Evolutionary conservation across 1,140 invertebrate genomes (phyloP), one percentile per base, ranked within the genome.

Genomic region (Hirudo medicinalis): DNA sequence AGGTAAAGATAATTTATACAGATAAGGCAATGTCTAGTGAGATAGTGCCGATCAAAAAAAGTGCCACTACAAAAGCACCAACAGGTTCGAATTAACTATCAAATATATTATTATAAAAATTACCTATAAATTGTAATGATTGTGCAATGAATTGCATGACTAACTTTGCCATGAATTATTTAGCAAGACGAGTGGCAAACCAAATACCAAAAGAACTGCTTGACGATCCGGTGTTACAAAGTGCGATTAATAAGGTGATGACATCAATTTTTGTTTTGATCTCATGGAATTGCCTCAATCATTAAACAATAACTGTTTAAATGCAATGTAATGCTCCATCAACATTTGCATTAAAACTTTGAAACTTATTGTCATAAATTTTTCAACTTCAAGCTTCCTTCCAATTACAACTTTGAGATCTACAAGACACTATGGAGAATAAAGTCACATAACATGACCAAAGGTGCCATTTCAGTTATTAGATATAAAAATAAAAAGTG

Each of bases 391-490:
- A 71, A 79, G 77, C 83, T 99, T 67, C 96, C 97, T 13, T 79
- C 85, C 20, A 99, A 99, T 85, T 99, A 99, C 79, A 97, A 97
- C 83, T 99, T 99, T 84, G 97, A 99, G 87, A 88, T 99, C 76
- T 90, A 90, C 60, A 99, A 99, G 82, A 97, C 95, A 0, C 89
- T 99, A 80, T 99, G 95, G 95, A 87, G 92, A 78, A 94, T 98
- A 74, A 84, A 86, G 74, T 88, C 90, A 79, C 83, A 87, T 29
- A 86, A 88, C 74, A 87, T 90, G 0, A 94, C 91, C 82, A 86
- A 78, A 76, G 82, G 82, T 83, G 71, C 55, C n/a, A 43, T 67
- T 70, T 15, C 53, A 22, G 67, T 15, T 49, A 49, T 11, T 49
- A 17, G 43, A 0, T 0, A 49, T 13, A 15, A 0, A 49, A 15